phyloP scores from a whole-genome alignment of 2,797 vertebrate species.

The Miichthys miiuy region DNA sequence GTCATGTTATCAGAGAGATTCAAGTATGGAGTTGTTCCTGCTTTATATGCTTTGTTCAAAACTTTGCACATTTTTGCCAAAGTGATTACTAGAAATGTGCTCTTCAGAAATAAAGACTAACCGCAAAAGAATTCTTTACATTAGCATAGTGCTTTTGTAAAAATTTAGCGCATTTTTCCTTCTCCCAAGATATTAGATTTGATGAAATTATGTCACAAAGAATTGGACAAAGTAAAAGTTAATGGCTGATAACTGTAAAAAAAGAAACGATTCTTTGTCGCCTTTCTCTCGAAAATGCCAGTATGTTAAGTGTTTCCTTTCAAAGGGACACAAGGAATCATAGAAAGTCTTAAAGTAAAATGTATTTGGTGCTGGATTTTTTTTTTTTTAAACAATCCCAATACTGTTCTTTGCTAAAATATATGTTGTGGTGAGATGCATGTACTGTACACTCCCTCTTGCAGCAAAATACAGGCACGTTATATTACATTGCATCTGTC shows the following conservation, averaged over 20 bases:
- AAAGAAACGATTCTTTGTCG: constrained; percentile 27
- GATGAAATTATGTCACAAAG: constrained; percentile 56
- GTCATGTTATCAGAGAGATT: constrained; percentile 47
- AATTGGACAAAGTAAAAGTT: constrained; percentile 32
- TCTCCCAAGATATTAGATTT: constrained; percentile 49
- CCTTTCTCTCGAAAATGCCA: constrained; percentile 2
- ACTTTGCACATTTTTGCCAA: constrained; percentile 45
- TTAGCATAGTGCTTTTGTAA: constrained; percentile 13
- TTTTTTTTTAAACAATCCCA: constrained; percentile 5
- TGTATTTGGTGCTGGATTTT: not conserved
- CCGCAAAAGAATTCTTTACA: constrained; percentile 15
- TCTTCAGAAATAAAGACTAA: constrained; percentile 37
- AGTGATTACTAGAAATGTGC: constrained; percentile 32
- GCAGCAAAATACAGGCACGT: constrained; percentile 85
- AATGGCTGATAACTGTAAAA: not conserved
- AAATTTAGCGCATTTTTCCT: constrained; percentile 21
- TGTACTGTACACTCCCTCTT: constrained; percentile 75
- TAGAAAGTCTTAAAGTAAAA: constrained; percentile 27
- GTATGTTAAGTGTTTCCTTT: not conserved
- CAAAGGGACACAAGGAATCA: constrained; percentile 46
- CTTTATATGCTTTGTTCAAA: constrained; percentile 32
- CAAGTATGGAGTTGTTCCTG: constrained; percentile 51
- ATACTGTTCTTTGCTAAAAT: constrained; percentile 48
- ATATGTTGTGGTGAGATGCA: constrained; percentile 63
- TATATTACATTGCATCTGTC: constrained; percentile 84